Conservation (phyloP, 1,140 invertebrate species). For the Varroa destructor region DNA sequence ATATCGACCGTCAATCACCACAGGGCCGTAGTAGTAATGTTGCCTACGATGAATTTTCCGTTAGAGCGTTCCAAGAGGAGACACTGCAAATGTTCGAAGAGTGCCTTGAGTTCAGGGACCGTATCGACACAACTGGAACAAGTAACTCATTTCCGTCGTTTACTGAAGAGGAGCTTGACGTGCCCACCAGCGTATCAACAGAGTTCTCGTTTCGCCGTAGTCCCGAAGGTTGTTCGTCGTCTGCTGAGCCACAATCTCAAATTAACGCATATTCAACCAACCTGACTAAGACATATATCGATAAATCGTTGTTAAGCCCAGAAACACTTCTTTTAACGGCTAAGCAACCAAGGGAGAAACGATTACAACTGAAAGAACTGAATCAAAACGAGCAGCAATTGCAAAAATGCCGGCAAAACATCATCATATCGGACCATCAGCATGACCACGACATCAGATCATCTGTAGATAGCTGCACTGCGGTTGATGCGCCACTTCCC, state of each 20-base stretch:
- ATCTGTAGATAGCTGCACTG: too few species aligned
- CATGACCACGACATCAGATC: too few species aligned
- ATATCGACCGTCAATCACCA: neutral
- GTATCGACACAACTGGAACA: slow-evolving; percentile 3
- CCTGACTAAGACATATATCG: slow-evolving; percentile 11
- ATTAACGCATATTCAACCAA: neutral
- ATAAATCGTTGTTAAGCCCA: neutral
- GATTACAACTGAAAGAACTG: neutral
- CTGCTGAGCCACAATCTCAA: neutral
- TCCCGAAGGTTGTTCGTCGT: slow-evolving; percentile 15
- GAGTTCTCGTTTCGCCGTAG: slow-evolving; percentile 21
- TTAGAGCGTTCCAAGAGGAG: slow-evolving; percentile 20
- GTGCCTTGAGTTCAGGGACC: slow-evolving; percentile 17
- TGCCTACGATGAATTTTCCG: slow-evolving; percentile 12
- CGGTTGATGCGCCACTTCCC: too few species aligned
- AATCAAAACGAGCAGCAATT: too few species aligned
- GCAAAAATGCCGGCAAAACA: too few species aligned
- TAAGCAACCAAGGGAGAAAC: neutral
- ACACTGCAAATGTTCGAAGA: neutral
- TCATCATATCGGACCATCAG: too few species aligned
- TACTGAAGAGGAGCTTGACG: slow-evolving; percentile 5
- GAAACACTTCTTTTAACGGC: neutral
- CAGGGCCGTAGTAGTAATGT: neutral
- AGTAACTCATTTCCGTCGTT: slow-evolving; percentile 3
- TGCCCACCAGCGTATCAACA: slow-evolving; percentile 13